These are phyloP conservation scores for Plebejus melissa DNA, from an alignment of 2,888 invertebrate species.

Conservation along the genomic window DNA sequence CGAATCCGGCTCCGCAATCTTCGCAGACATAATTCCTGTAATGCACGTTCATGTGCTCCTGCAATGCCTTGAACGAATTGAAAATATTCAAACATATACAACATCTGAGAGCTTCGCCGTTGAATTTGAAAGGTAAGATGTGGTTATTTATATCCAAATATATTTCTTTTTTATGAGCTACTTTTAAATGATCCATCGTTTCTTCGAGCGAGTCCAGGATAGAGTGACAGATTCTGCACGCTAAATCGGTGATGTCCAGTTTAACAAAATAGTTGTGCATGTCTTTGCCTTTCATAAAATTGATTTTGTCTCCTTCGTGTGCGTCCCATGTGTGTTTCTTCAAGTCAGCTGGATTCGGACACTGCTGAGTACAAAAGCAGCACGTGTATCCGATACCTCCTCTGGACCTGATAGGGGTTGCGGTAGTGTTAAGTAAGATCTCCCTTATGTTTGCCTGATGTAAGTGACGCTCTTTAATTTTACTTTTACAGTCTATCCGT, in stretches of 20 bases:
- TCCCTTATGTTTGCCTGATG: conserved; percentile 53
- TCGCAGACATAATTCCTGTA: conserved; percentile 45
- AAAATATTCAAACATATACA: conserved; percentile 42
- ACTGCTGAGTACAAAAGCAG: conserved; percentile 53
- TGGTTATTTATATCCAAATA: conserved; percentile 41
- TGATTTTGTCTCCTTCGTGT: conserved; percentile 46
- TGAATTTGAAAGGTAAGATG: conserved; percentile 46
- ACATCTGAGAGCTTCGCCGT: conserved; percentile 41
- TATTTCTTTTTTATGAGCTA: conserved; percentile 38
- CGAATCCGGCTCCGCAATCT: conserved; percentile 44
- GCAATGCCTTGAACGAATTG: conserved; percentile 43
- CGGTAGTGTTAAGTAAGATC: conserved; percentile 54
- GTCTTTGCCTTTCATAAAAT: conserved; percentile 50
- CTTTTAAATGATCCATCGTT: conserved; percentile 39
- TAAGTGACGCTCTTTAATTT: conserved; percentile 40
- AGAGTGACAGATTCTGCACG: conserved; percentile 39
- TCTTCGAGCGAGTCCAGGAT: conserved; percentile 36
- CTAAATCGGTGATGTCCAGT: conserved; percentile 43
- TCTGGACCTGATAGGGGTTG: conserved; percentile 56
- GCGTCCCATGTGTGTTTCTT: conserved; percentile 50
- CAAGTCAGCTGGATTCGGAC: conserved; percentile 46
- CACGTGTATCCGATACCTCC: conserved; percentile 54
- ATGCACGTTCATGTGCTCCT: conserved; percentile 48
- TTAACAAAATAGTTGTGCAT: conserved; percentile 44
- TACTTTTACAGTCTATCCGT: conserved; percentile 19